Percentiles rank a stretch among this genome's conserved stretches.
Evolutionary conservation across 2,113 vertebrate genomes (phyloP).

Genomic region (Galemys pyrenaicus): DNA sequence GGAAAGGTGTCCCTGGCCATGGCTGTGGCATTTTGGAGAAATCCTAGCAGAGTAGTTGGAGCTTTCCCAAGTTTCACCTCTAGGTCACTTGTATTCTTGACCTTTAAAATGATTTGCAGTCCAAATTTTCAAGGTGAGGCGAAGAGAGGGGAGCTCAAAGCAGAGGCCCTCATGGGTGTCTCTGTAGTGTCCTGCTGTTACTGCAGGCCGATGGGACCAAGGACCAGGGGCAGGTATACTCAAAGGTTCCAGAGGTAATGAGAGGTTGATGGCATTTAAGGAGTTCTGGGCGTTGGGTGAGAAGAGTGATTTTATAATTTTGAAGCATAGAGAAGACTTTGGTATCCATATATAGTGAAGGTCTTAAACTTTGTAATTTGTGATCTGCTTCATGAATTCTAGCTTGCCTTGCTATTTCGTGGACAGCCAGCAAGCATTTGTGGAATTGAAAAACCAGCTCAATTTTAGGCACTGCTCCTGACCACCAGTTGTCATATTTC

Average conservation of each 20-base stretch:
- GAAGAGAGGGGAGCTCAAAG: neutral
- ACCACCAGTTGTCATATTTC: neutral
- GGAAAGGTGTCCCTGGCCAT: neutral
- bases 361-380: neutral
- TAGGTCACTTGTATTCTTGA: conserved; percentile 44
- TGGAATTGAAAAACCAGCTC: neutral
- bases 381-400: neutral
- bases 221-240: neutral
- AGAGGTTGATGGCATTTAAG: neutral
- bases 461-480: neutral
- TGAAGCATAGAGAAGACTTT: neutral
- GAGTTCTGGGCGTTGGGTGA: neutral
- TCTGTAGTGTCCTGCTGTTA: neutral
- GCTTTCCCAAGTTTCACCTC: neutral
- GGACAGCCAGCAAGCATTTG: neutral
- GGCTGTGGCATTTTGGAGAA: conserved; percentile 48
- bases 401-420: neutral
- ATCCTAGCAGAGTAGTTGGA: neutral
- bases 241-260: neutral
- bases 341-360: neutral
- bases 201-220: neutral
- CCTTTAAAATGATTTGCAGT: conserved; percentile 41
- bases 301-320: neutral
- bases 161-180: neutral
- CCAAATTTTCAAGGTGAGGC: conserved; percentile 30